phyloP scores from a whole-genome alignment of 2,113 vertebrate species.

The Otus sunia region DNA sequence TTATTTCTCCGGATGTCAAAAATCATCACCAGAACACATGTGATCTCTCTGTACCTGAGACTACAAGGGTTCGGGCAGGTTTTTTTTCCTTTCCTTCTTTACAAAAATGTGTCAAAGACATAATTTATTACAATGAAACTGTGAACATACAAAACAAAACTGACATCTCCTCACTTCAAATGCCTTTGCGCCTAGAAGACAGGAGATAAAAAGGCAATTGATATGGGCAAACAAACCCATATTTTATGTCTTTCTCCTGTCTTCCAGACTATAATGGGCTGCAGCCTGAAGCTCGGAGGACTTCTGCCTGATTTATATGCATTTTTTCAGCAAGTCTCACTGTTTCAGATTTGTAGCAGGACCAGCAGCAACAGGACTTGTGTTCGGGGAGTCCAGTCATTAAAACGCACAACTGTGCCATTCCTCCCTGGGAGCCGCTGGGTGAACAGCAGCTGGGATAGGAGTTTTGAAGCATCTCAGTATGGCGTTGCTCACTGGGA shows the following conservation, averaged over 20 bases:
- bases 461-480: neutral
- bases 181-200: constrained; percentile 35
- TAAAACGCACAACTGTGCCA: neutral
- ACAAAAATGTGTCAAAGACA: constrained; percentile 23
- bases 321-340: constrained; percentile 40
- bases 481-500: neutral
- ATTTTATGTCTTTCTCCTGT: constrained; percentile 46
- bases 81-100: neutral
- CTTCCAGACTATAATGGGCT: constrained; percentile 25
- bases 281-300: neutral
- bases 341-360: constrained; percentile 9
- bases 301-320: constrained; percentile 47
- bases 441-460: neutral
- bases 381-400: neutral
- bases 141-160: constrained; percentile 51
- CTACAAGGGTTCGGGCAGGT: neutral
- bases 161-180: constrained; percentile 55
- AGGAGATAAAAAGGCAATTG: constrained; percentile 61
- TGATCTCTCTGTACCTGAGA: constrained; percentile 28
- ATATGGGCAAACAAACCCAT: constrained; percentile 57
- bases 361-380: neutral
- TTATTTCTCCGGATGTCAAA: constrained; percentile 13
- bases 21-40: neutral
- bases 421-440: neutral
- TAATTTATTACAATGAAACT: constrained; percentile 53